phyloP scores from a whole-genome alignment of 2,888 invertebrate species.

The Pteria penguin region DNA sequence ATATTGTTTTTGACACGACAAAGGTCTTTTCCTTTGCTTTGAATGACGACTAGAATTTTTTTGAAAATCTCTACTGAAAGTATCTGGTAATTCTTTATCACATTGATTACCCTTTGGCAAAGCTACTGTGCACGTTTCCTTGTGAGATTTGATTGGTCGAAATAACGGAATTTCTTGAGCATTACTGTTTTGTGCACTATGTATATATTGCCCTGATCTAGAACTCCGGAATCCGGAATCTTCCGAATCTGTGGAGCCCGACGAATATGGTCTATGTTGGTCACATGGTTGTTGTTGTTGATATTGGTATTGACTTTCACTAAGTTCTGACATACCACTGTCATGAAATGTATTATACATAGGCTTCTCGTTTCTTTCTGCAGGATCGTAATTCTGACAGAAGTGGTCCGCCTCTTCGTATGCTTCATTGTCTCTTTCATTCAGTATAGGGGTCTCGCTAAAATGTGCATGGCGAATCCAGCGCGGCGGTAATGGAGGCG shows the following conservation, averaged over 20 bases:
- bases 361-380: constrained; percentile 18
- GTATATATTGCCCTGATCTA: constrained; percentile 66
- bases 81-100: neutral
- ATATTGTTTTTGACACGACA: neutral
- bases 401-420: constrained; percentile 34
- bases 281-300: constrained; percentile 60
- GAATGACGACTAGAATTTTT: constrained; percentile 26
- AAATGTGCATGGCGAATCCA: constrained; percentile 4
- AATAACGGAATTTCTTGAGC: constrained; percentile 63
- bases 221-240: constrained; percentile 75
- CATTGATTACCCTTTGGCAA: constrained; percentile 21
- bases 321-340: constrained; percentile 66
- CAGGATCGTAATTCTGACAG: constrained; percentile 11
- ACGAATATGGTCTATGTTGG: constrained; percentile 69
- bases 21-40: constrained; percentile 6
- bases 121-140: constrained; percentile 20
- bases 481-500: constrained; percentile 51
- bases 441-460: constrained; percentile 1
- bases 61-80: constrained; percentile 10
- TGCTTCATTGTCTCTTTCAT: constrained; percentile 28
- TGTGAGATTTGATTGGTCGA: constrained; percentile 64
- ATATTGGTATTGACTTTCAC: constrained; percentile 60
- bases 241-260: constrained; percentile 73
- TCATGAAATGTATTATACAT: constrained; percentile 65
- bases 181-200: constrained; percentile 65